Evolutionary conservation across 2,113 vertebrate genomes (phyloP), one percentile per base, ranked within the genome.

Genomic region (Raja brachyura): DNA sequence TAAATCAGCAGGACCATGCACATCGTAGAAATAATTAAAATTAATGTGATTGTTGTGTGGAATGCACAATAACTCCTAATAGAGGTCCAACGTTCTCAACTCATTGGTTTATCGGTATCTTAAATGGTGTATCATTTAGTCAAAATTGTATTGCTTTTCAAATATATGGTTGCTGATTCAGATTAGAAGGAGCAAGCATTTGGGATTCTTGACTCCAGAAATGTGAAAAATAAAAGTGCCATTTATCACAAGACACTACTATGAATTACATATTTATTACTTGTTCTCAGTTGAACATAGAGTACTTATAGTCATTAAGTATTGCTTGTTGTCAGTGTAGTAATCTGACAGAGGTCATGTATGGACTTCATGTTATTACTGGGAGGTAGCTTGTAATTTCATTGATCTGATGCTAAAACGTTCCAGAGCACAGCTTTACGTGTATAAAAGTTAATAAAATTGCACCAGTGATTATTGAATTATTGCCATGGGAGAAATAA

Each of bases 121-220:
- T 70, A 90, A 90, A 85, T 85, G 54, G 54, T 85, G 81, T 85
- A n/a, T 28, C 86, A 70, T 33, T 68, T 68, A 68, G 63, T 68
- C 66, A 22, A 63, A 66, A 28, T 90, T 90, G 31, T 90, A 16
- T 70, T 90, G 31, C 66, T 90, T 33, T 25, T 70, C 66, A 66
- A 90, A 28, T 90, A 61, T 70, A 70, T 68, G 68, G 61, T 90
- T 56, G n/a, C 18, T 14, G 31, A 70, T 70, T 86, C 22, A 33
- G n/a, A 25, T 90, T 90, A 18, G 66, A 70, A 85, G 56, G 54
- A 48, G 28, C 59, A 90, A 66, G 66, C 33, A 31, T 90, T 70
- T 68, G 14, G 28, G 16, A 70, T 6, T 20, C 33, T 28, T 4
- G 10, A 5, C 13, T 25, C 13, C 59, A 31, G 59, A 61, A 88